Conservation (phyloP, 2,888 invertebrate genomes). For the Drosophila picticornis region DNA sequence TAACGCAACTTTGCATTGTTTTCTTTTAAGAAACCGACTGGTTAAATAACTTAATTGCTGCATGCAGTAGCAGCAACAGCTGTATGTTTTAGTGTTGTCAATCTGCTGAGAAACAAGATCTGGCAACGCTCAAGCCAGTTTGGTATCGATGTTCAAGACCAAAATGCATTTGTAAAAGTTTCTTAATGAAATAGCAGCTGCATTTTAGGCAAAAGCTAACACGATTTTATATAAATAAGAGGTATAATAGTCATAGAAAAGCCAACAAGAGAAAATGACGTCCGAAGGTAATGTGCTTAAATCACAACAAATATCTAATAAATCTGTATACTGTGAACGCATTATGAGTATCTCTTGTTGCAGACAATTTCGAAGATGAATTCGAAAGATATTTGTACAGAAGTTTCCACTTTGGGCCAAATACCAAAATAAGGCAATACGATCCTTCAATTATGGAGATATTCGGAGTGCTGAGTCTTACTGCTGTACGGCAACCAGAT, state of each 20-base stretch:
- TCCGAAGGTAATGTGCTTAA: slow-evolving; percentile 19
- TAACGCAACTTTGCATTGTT: slow-evolving; percentile 69
- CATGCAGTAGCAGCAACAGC: slow-evolving; percentile 34
- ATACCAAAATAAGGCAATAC: slow-evolving; percentile 3
- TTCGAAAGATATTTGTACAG: slow-evolving; percentile 46
- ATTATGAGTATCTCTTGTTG: not conserved
- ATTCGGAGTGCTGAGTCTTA: slow-evolving; percentile 61
- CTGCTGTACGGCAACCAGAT: slow-evolving; percentile 49
- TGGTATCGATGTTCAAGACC: slow-evolving; percentile 14
- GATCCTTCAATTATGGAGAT: slow-evolving; percentile 49
- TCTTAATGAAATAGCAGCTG: slow-evolving; percentile 22
- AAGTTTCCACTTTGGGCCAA: slow-evolving; percentile 41
- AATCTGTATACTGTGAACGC: not conserved
- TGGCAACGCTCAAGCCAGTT: slow-evolving; percentile 14
- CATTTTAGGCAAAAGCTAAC: slow-evolving; percentile 19
- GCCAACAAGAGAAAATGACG: slow-evolving; percentile 17
- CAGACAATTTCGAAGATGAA: slow-evolving; percentile 42
- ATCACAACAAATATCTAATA: not conserved
- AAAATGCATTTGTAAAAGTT: slow-evolving; percentile 22
- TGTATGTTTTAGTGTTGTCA: slow-evolving; percentile 30
- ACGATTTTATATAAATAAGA: not conserved
- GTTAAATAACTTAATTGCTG: slow-evolving; percentile 68
- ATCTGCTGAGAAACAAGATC: not conserved
- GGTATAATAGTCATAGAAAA: not conserved
- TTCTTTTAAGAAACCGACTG: slow-evolving; percentile 19